A percentile compares a stretch with the other conserved stretches of the same genome.
Conservation (phyloP, 2,888 invertebrate genomes). For the Timema podura region DNA sequence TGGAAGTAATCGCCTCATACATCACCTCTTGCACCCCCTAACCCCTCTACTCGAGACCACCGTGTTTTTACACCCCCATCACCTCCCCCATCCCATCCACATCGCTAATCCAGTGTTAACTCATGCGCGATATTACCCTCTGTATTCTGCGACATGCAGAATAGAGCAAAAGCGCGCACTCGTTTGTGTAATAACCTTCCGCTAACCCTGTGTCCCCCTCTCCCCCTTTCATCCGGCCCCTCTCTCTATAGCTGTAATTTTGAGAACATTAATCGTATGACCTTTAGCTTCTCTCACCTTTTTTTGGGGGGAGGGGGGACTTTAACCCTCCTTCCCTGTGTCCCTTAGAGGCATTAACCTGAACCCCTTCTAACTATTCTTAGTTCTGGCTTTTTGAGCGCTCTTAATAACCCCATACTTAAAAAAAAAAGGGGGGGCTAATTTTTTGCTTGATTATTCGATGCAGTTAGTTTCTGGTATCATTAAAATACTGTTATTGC, state of each 20-base stretch:
- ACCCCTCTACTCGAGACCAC: slow-evolving; percentile 26
- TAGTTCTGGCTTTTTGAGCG: too few species aligned
- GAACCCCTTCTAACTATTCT: too few species aligned
- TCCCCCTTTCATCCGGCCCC: background rate
- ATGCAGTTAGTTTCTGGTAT: too few species aligned
- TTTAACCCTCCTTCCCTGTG: too few species aligned
- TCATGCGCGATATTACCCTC: slow-evolving; percentile 26
- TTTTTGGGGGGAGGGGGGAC: background rate
- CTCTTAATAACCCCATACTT: too few species aligned
- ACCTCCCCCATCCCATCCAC: slow-evolving; percentile 21
- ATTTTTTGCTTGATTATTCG: too few species aligned
- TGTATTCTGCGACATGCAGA: slow-evolving; percentile 9
- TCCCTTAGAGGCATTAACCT: too few species aligned
- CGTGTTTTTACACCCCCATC: slow-evolving; percentile 24
- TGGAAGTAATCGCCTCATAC: slow-evolving; percentile 25
- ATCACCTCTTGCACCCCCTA: slow-evolving; percentile 30
- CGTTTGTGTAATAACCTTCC: slow-evolving; percentile 23
- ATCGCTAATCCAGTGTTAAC: slow-evolving; percentile 24
- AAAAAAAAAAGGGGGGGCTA: too few species aligned
- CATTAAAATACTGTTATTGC: too few species aligned
- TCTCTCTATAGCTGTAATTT: slow-evolving; percentile 20
- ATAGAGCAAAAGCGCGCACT: slow-evolving; percentile 15
- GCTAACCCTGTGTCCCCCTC: background rate
- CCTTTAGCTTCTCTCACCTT: slow-evolving; percentile 23
- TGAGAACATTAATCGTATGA: slow-evolving; percentile 24